Evolutionary conservation across 2,797 vertebrate species (phyloP).

Genomic region (Scomberomorus guttatus): DNA sequence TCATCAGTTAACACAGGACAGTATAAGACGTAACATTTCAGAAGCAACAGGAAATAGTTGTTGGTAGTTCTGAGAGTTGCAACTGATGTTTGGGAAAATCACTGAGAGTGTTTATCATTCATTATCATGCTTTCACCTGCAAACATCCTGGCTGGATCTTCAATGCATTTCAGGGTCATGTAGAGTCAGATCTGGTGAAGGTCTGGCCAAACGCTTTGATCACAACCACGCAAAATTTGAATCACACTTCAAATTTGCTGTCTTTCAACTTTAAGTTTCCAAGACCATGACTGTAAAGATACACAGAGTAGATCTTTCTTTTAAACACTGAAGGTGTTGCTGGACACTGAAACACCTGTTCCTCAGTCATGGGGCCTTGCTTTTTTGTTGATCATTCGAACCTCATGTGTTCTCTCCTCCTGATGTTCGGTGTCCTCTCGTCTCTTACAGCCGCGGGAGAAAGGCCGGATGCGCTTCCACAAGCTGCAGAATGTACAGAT

Average conservation of each 20-base stretch:
- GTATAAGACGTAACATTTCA: background rate
- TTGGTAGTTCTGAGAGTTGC: background rate
- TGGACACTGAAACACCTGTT: constrained; percentile 37
- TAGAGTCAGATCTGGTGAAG: constrained; percentile 19
- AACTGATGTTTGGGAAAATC: constrained; percentile 11
- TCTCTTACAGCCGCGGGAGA: constrained; percentile 86
- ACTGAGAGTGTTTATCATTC: constrained; percentile 34
- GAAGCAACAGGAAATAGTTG: background rate
- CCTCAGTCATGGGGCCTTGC: constrained; percentile 52
- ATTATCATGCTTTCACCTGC: constrained; percentile 67
- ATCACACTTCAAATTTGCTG: constrained; percentile 67
- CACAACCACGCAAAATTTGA: constrained; percentile 62
- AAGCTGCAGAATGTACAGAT: constrained; percentile 98
- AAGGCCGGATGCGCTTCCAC: constrained; percentile 97
- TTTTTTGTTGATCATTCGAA: constrained; percentile 15
- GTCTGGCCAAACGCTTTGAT: constrained; percentile 42
- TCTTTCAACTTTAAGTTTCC: constrained; percentile 19
- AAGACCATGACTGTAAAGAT: constrained; percentile 52
- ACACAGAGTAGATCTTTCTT: constrained; percentile 21
- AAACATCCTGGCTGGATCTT: constrained; percentile 66
- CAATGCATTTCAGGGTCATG: constrained; percentile 48
- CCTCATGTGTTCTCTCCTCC: background rate
- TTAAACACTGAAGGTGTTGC: constrained; percentile 15
- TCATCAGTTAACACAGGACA: background rate
- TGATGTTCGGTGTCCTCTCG: constrained; percentile 38